These are phyloP conservation scores for Melanotaenia boesemani DNA, from an alignment of 2,797 vertebrate genomes.

Conservation along the genomic window DNA sequence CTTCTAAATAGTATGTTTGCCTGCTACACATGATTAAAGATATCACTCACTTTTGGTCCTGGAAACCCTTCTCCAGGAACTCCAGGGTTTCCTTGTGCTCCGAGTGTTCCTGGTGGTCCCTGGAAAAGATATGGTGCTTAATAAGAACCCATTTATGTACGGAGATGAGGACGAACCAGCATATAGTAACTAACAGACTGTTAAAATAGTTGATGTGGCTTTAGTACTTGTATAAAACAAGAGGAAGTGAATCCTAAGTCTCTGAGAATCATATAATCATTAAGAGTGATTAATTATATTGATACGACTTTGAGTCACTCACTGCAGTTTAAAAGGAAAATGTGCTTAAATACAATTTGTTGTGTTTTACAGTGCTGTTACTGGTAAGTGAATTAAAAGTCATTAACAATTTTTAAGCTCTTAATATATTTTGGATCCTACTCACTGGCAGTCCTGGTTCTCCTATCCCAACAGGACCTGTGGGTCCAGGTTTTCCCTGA, in stretches of 20 bases:
- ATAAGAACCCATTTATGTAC: not conserved
- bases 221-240: no score
- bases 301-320: no score
- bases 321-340: not conserved
- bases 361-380: not conserved
- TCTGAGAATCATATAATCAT: not conserved
- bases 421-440: not conserved
- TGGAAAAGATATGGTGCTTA: constrained; percentile 51
- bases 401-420: no score
- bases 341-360: no score
- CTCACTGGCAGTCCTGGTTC: constrained; percentile 88
- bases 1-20: not conserved
- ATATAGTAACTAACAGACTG: no score
- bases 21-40: not conserved
- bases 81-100: constrained; percentile 84
- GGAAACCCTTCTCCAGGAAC: constrained; percentile 84
- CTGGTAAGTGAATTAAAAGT: not conserved
- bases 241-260: not conserved
- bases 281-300: no score
- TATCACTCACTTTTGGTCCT: constrained; percentile 85
- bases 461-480: constrained; percentile 79
- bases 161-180: not conserved
- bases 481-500: constrained; percentile 73
- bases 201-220: not conserved
- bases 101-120: constrained; percentile 82